A percentile compares a stretch with the other conserved stretches of the same genome.
Conservation (phyloP, 2,888 invertebrate genomes). For the Lycaena phlaeas region DNA sequence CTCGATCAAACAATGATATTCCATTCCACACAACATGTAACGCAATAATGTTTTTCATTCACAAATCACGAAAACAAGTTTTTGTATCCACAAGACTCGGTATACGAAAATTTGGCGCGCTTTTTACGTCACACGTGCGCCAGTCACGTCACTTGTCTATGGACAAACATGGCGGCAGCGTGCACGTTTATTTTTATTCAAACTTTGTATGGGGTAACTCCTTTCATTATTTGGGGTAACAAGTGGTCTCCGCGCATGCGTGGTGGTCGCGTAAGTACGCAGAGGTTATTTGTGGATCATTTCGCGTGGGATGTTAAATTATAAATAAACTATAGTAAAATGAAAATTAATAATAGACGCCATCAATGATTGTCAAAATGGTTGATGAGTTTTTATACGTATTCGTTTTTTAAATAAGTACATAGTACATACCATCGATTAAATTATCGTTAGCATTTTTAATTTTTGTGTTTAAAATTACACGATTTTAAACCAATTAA, state of each 20-base stretch:
- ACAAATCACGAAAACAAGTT: conserved; percentile 2
- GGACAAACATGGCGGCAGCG: conserved; percentile 40
- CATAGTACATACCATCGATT: too few species aligned
- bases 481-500: too few species aligned
- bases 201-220: conserved; percentile 61
- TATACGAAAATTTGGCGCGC: conserved; percentile 30
- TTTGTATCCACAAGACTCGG: not conserved
- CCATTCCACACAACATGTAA: not conserved
- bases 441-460: too few species aligned
- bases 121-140: conserved; percentile 39
- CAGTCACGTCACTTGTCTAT: conserved; percentile 41
- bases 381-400: too few species aligned
- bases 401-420: too few species aligned
- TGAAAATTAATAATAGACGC: too few species aligned
- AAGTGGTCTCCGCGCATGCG: conserved; percentile 67
- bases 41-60: not conserved
- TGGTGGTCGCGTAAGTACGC: conserved; percentile 55
- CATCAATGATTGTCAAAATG: too few species aligned
- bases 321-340: not conserved
- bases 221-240: conserved; percentile 56
- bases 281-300: conserved; percentile 44
- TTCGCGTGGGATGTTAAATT: conserved; percentile 43
- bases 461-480: too few species aligned
- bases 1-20: not conserved
- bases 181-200: conserved; percentile 49